These are phyloP conservation scores for Zygothrica quintamaculata DNA, from an alignment of 2,888 invertebrate genomes.

Conservation along the genomic window DNA sequence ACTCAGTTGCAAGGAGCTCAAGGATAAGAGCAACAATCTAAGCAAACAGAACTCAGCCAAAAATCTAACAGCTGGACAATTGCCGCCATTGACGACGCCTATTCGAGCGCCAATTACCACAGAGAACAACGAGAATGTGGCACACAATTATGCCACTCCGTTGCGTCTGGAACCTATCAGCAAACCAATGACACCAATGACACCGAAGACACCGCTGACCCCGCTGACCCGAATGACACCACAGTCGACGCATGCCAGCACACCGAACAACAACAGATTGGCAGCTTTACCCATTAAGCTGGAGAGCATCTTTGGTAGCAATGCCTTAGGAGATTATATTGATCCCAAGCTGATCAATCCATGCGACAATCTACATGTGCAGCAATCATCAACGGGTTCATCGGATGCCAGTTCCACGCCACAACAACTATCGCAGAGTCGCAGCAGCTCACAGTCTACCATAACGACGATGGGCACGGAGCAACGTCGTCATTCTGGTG, in stretches of 20 bases:
- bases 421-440: slow-evolving; percentile 52
- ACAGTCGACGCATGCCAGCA: background rate
- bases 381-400: slow-evolving; percentile 52
- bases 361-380: slow-evolving; percentile 88
- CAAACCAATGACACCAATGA: slow-evolving; percentile 35
- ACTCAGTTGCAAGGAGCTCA: slow-evolving; percentile 78
- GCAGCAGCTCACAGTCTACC: slow-evolving; percentile 72
- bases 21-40: slow-evolving; percentile 84
- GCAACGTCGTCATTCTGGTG: slow-evolving; percentile 74
- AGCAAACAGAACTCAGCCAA: slow-evolving; percentile 84
- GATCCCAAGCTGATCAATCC: slow-evolving; percentile 88
- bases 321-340: slow-evolving; percentile 83
- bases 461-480: slow-evolving; percentile 47
- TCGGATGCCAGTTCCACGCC: slow-evolving; percentile 71
- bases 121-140: slow-evolving; percentile 56
- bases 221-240: slow-evolving; percentile 30
- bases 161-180: slow-evolving; percentile 64
- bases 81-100: slow-evolving; percentile 56
- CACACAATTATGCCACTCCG: slow-evolving; percentile 44
- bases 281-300: slow-evolving; percentile 60
- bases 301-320: slow-evolving; percentile 60
- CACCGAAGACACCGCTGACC: slow-evolving; percentile 7
- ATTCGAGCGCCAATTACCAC: slow-evolving; percentile 25
- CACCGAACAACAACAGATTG: slow-evolving; percentile 10
- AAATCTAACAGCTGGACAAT: slow-evolving; percentile 57